These are phyloP conservation scores for Vulpes vulpes DNA, from an alignment of 2,113 vertebrate genomes.

Conservation along the genomic window DNA sequence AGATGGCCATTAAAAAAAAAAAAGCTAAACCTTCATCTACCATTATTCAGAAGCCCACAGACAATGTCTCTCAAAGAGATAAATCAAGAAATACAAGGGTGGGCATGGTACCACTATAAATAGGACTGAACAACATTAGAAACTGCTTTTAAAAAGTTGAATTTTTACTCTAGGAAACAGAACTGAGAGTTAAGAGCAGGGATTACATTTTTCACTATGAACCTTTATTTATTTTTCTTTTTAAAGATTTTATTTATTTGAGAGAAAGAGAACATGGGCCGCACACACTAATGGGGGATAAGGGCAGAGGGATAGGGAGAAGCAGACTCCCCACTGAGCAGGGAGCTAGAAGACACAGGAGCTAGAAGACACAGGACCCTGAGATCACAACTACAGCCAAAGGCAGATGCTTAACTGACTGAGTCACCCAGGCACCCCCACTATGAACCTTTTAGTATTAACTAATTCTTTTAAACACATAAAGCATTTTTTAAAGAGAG, in stretches of 20 bases:
- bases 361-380: neutral
- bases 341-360: neutral
- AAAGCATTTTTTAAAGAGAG: slow-evolving; percentile 31
- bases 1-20: neutral
- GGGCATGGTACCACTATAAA: neutral
- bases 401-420: neutral
- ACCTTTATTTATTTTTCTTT: neutral
- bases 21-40: slow-evolving; percentile 32
- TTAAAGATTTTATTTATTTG: neutral
- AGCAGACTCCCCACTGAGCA: neutral
- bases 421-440: neutral
- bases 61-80: neutral
- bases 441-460: neutral
- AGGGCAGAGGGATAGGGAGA: neutral
- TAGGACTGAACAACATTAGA: neutral
- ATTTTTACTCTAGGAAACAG: neutral
- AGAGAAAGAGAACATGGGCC: neutral
- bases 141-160: neutral
- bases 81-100: slow-evolving; percentile 39
- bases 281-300: neutral
- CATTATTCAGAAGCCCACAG: slow-evolving; percentile 15
- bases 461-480: slow-evolving; percentile 10
- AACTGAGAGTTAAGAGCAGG: neutral
- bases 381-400: neutral
- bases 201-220: neutral